Conservation (phyloP, 2,113 vertebrate species). For the Chauna torquata region DNA sequence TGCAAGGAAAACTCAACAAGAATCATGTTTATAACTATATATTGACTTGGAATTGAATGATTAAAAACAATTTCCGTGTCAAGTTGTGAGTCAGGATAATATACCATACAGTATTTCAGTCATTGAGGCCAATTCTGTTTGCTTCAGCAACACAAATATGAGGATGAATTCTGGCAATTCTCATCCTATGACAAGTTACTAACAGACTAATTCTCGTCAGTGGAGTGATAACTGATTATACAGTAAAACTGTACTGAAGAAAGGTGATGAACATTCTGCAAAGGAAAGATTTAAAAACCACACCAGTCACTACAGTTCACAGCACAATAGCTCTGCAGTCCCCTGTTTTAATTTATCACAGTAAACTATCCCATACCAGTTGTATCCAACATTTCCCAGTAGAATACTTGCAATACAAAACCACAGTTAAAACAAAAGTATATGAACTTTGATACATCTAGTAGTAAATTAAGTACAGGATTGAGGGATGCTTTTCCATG, state of each 20-base stretch:
- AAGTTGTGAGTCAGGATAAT: conserved; percentile 28
- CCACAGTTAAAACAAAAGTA: neutral
- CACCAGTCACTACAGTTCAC: conserved; percentile 11
- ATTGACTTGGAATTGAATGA: conserved; percentile 28
- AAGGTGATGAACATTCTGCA: conserved; percentile 38
- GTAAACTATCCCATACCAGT: neutral
- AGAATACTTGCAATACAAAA: neutral
- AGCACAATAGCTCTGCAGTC: conserved; percentile 26
- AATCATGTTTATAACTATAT: neutral
- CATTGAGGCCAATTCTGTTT: neutral
- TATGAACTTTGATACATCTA: neutral
- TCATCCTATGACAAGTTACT: conserved; percentile 61
- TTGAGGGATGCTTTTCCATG: neutral
- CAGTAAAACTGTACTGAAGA: conserved; percentile 31
- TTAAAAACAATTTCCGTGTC: conserved; percentile 30
- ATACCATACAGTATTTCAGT: neutral
- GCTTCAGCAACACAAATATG: conserved; percentile 29
- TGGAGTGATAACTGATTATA: conserved; percentile 65
- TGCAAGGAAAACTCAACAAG: neutral
- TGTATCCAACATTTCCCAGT: neutral
- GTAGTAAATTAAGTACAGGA: neutral
- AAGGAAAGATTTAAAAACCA: conserved; percentile 38
- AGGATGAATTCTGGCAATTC: conserved; percentile 50
- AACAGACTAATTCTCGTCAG: conserved; percentile 65
- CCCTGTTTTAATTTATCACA: conserved; percentile 35